Conservation (phyloP, 1,140 invertebrate species). For the Megathymus violae region DNA sequence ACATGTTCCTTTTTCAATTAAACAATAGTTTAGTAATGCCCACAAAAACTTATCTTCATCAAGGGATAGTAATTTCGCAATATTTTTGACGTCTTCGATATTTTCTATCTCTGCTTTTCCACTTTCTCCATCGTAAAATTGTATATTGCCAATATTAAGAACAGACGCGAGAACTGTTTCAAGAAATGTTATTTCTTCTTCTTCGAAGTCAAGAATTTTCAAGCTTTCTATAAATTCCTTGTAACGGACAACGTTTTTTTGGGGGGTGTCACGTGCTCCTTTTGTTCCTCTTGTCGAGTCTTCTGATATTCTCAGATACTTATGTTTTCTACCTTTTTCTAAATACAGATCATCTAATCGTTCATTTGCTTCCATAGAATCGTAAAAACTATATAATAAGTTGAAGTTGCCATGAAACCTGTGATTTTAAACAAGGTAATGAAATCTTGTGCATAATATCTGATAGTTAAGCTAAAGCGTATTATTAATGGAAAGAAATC, state of each 20-base stretch:
- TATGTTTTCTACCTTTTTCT: constrained; percentile 88
- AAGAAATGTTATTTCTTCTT: constrained; percentile 89
- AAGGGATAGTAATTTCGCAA: constrained; percentile 89
- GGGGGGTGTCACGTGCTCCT: constrained; percentile 85
- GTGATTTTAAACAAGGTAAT: constrained; percentile 38
- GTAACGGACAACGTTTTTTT: constrained; percentile 85
- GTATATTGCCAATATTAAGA: constrained; percentile 92
- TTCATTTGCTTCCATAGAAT: constrained; percentile 88
- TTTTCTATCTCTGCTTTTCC: constrained; percentile 89
- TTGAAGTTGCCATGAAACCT: constrained; percentile 95
- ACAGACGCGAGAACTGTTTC: constrained; percentile 90
- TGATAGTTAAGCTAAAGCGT: neutral
- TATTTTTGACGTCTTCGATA: constrained; percentile 87
- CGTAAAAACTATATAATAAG: constrained; percentile 95
- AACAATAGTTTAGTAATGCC: constrained; percentile 93
- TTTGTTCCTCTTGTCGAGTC: constrained; percentile 81
- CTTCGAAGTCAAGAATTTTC: constrained; percentile 88
- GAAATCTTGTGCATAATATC: too few species aligned
- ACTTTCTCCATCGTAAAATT: constrained; percentile 88
- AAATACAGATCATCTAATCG: constrained; percentile 86
- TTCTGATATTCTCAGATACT: constrained; percentile 89
- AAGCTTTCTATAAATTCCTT: constrained; percentile 86
- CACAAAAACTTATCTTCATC: constrained; percentile 93
- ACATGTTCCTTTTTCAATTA: constrained; percentile 91
- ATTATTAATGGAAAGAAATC: neutral